These are phyloP conservation scores for Antidorcas marsupialis DNA, from an alignment of 2,113 vertebrate species.

Conservation along the genomic window DNA sequence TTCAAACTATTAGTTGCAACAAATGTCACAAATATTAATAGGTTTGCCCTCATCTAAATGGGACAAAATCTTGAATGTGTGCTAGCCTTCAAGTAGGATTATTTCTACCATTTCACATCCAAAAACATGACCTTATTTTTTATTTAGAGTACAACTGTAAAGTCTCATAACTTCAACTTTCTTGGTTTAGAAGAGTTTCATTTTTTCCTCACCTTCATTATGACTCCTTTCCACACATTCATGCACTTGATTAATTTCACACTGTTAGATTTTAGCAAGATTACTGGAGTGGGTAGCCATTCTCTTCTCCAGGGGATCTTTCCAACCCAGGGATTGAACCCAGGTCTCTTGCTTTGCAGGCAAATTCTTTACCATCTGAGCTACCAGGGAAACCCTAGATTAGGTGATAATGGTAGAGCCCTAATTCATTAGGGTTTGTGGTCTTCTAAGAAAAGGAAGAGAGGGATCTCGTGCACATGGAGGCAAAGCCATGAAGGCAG, in stretches of 20 bases:
- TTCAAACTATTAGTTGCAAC: background rate
- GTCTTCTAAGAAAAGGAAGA: background rate
- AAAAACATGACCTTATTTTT: background rate
- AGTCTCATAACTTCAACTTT: background rate
- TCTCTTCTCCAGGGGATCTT: background rate
- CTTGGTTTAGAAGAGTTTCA: background rate
- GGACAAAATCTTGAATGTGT: background rate
- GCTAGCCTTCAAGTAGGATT: background rate
- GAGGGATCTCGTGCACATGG: background rate
- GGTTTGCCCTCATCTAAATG: background rate
- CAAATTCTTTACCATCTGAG: background rate
- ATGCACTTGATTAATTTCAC: background rate
- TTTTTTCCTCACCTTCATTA: background rate
- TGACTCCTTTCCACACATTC: background rate
- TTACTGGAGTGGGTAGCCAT: background rate
- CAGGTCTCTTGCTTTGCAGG: background rate
- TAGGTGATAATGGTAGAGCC: background rate
- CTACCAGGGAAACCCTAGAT: background rate
- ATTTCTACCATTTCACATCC: background rate
- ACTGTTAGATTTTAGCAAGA: background rate
- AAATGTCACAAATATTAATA: background rate
- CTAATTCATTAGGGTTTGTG: background rate
- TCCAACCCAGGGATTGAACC: background rate
- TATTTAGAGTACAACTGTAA: background rate
- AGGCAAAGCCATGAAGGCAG: rapidly evolving